phyloP scores from a whole-genome alignment of 2,888 invertebrate species.

The Polydesmus complanatus region DNA sequence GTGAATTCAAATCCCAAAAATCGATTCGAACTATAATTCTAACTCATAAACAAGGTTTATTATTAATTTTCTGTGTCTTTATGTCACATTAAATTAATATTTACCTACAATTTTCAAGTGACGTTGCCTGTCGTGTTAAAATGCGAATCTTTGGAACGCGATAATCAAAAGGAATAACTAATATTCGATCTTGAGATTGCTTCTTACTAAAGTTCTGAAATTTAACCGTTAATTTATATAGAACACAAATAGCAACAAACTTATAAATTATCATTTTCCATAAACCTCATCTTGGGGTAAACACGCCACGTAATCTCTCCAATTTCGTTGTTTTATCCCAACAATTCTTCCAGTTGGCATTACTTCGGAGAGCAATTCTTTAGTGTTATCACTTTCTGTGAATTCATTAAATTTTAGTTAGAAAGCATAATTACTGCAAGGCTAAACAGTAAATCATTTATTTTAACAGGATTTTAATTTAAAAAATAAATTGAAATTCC shows the following conservation, averaged over 20 bases:
- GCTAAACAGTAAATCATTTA: neutral
- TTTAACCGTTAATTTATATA: neutral
- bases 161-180: slow-evolving; percentile 30
- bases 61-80: neutral
- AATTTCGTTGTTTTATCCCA: slow-evolving; percentile 28
- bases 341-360: slow-evolving; percentile 30
- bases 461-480: neutral
- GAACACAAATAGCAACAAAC: neutral
- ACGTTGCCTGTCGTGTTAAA: slow-evolving; percentile 27
- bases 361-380: neutral
- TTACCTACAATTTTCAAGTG: slow-evolving; percentile 27
- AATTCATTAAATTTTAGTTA: no score
- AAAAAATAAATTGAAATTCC: no score
- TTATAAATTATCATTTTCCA: no score
- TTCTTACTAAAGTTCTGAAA: slow-evolving; percentile 3
- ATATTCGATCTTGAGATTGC: slow-evolving; percentile 20
- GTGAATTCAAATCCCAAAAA: slow-evolving; percentile 27
- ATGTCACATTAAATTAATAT: neutral
- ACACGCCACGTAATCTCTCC: slow-evolving; percentile 31
- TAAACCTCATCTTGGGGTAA: slow-evolving; percentile 23
- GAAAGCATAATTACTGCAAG: neutral
- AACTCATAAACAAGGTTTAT: neutral
- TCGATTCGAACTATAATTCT: slow-evolving; percentile 29
- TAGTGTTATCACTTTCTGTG: neutral
- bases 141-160: slow-evolving; percentile 31